Evolutionary conservation across 2,888 invertebrate genomes (phyloP).

Genomic region (Teleiodes luculella): DNA sequence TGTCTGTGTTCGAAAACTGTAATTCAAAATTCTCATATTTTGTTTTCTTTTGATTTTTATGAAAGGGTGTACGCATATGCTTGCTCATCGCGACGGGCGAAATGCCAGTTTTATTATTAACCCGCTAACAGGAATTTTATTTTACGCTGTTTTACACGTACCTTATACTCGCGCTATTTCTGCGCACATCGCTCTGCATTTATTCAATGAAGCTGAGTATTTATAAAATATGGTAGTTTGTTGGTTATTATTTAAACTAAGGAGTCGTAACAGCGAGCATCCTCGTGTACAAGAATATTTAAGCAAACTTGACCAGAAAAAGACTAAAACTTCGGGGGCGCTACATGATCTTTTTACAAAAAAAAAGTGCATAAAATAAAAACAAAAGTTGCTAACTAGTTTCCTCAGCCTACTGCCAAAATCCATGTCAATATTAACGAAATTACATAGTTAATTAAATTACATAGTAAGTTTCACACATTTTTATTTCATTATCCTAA

Average conservation of each 20-base stretch:
- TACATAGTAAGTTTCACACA: no score
- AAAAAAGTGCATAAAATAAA: no score
- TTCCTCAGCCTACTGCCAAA: no score
- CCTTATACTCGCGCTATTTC: slow-evolving; percentile 47
- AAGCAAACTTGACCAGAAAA: no score
- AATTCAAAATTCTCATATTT: no score
- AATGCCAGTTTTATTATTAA: slow-evolving; percentile 69
- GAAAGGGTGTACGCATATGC: slow-evolving; percentile 27
- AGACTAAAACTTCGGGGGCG: no score
- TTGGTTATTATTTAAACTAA: slow-evolving; percentile 3
- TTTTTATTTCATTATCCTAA: no score
- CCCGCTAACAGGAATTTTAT: slow-evolving; percentile 52
- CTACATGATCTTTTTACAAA: no score
- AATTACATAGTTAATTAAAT: no score
- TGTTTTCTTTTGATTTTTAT: slow-evolving; percentile 19
- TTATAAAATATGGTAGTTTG: slow-evolving; percentile 3
- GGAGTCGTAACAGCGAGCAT: background rate
- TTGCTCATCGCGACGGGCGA: slow-evolving; percentile 43
- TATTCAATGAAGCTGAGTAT: slow-evolving; percentile 16
- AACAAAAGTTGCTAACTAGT: no score
- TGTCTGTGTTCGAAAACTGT: slow-evolving; percentile 1
- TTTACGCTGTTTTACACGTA: slow-evolving; percentile 44
- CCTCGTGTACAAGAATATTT: no score
- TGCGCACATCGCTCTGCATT: slow-evolving; percentile 10
- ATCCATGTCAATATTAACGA: no score